Percentiles rank a stretch among this genome's conserved stretches.
Evolutionary conservation across 2,113 vertebrate species (phyloP).

Genomic region (Gallinago undulata): DNA sequence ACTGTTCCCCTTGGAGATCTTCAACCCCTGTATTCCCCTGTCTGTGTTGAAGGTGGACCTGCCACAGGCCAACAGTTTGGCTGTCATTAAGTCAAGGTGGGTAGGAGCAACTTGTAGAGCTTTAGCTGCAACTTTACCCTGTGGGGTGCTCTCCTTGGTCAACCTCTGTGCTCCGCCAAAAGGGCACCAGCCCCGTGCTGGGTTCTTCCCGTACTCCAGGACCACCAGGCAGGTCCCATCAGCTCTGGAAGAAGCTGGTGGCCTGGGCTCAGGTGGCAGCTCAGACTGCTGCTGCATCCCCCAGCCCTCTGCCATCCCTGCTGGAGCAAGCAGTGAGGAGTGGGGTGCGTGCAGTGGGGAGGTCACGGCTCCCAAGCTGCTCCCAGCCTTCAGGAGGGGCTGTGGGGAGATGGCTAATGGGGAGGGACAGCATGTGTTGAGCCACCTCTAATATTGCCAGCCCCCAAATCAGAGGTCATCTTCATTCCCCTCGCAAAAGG

Average conservation of each 20-base stretch:
- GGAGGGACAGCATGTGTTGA: background rate
- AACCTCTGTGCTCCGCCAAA: background rate
- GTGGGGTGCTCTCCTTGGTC: background rate
- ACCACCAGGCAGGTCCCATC: background rate
- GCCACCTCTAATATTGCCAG: background rate
- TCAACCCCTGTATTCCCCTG: background rate
- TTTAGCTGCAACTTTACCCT: background rate
- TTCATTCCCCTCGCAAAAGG: background rate
- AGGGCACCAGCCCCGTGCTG: background rate
- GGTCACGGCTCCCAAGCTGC: background rate
- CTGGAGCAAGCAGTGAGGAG: background rate
- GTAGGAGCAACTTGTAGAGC: background rate
- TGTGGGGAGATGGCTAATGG: rapidly evolving
- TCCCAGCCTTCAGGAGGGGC: background rate
- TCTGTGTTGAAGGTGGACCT: background rate
- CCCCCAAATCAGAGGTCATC: background rate
- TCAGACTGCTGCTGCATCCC: background rate
- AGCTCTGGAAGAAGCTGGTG: background rate
- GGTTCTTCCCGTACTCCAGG: background rate
- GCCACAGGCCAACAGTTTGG: background rate
- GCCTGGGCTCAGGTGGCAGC: background rate
- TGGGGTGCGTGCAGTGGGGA: rapidly evolving
- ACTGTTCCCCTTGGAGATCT: background rate
- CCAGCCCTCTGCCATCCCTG: background rate
- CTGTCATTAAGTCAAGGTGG: background rate